Percentiles rank a stretch among this genome's conserved stretches.
Conservation (phyloP, 1,140 invertebrate species). For the Dinoponera quadriceps region DNA sequence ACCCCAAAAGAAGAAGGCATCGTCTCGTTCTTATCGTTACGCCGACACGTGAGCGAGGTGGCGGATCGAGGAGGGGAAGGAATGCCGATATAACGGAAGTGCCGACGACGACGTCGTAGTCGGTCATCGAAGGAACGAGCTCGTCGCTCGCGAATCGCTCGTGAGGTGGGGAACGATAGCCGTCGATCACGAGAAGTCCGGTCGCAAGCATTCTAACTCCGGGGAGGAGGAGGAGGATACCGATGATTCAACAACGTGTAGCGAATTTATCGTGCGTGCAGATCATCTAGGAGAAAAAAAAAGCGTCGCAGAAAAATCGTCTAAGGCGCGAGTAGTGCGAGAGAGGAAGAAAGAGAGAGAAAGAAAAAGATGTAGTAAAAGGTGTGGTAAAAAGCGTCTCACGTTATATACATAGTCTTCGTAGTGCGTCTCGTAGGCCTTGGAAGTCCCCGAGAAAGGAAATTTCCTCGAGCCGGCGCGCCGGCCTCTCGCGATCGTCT, state of each 20-base stretch:
- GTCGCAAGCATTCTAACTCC: too few relatives aligned
- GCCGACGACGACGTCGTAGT: background rate
- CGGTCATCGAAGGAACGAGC: background rate
- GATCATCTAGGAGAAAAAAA: background rate
- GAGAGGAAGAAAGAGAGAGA: too few relatives aligned
- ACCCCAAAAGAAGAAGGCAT: too few relatives aligned
- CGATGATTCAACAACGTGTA: background rate
- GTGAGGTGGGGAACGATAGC: too few relatives aligned
- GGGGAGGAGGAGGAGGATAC: background rate
- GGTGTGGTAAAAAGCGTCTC: too few relatives aligned
- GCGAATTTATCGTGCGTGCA: conserved; percentile 1
- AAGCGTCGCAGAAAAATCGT: too few relatives aligned
- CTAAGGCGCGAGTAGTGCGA: too few relatives aligned
- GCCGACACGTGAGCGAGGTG: background rate
- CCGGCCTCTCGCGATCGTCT: background rate
- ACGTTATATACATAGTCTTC: too few relatives aligned
- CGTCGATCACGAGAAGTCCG: too few relatives aligned
- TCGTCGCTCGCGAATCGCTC: too few relatives aligned
- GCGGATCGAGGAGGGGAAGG: background rate
- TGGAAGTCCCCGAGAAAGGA: background rate
- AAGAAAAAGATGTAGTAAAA: too few relatives aligned
- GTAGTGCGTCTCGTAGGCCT: conserved; percentile 10
- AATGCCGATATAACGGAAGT: background rate
- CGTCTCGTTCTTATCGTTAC: conserved; percentile 19
- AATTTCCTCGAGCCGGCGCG: background rate